Conservation (phyloP, 2,888 invertebrate genomes). For the Tridacna crocea region DNA sequence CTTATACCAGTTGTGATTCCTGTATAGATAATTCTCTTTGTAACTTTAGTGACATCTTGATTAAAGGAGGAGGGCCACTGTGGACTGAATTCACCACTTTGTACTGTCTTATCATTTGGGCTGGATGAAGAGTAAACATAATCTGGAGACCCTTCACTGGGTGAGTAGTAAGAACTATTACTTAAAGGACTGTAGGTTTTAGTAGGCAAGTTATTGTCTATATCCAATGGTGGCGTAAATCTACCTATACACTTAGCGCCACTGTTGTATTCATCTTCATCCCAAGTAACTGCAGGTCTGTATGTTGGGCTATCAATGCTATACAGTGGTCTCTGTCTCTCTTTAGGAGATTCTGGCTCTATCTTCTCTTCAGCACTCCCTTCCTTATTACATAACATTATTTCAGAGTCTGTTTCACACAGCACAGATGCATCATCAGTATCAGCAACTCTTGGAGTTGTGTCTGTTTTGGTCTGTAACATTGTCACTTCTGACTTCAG, state of each 20-base stretch:
- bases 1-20: background rate
- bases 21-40: constrained; percentile 8
- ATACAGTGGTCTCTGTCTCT: constrained; percentile 53
- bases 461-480: background rate
- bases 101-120: background rate
- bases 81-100: background rate
- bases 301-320: constrained; percentile 82
- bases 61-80: background rate
- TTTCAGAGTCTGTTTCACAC: background rate
- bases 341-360: background rate
- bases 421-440: background rate
- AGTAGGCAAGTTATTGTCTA: background rate
- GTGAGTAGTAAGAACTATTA: constrained; percentile 71
- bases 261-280: constrained; percentile 64
- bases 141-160: constrained; percentile 59
- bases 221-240: constrained; percentile 49
- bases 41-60: background rate
- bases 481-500: background rate
- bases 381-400: too few relatives aligned
- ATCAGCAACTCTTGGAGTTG: background rate
- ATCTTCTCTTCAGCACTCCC: background rate
- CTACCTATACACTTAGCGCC: constrained; percentile 70
- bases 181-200: constrained; percentile 76
- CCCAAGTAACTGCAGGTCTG: constrained; percentile 67
- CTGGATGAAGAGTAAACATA: constrained; percentile 18